phyloP scores from a whole-genome alignment of 2,888 invertebrate genomes.

The Agrochola macilenta region DNA sequence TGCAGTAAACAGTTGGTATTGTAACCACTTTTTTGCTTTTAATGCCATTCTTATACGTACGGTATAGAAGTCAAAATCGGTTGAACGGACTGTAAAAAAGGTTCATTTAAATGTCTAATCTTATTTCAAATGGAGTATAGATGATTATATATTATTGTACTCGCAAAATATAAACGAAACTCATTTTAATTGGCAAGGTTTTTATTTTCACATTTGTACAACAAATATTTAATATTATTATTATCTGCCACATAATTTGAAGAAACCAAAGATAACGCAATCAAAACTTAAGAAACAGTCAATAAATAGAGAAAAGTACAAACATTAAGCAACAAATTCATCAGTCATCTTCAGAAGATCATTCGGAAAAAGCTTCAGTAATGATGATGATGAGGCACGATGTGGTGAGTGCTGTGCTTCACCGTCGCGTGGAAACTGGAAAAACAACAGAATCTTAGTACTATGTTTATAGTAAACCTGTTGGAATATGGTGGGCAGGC shows the following conservation, averaged over 20 bases:
- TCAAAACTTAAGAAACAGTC: neutral
- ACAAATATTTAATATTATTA: conserved; percentile 10
- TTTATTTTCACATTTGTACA: conserved; percentile 26
- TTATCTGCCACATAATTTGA: neutral
- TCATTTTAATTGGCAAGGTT: neutral
- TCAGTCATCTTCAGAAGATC: conserved; percentile 14
- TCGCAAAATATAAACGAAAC: neutral
- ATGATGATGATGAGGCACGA: conserved; percentile 58
- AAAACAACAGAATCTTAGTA: conserved; percentile 21
- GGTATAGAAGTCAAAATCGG: too few relatives aligned
- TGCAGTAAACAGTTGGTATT: too few relatives aligned
- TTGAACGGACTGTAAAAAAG: too few relatives aligned
- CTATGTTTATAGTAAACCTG: neutral
- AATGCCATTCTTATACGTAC: too few relatives aligned
- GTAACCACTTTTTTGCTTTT: too few relatives aligned
- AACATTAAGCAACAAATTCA: conserved; percentile 1
- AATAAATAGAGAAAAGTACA: conserved; percentile 18
- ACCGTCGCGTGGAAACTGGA: conserved; percentile 77
- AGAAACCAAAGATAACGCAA: conserved; percentile 6
- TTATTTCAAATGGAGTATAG: too few relatives aligned
- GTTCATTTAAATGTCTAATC: too few relatives aligned
- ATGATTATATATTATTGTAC: too few relatives aligned
- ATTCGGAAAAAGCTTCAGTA: conserved; percentile 40
- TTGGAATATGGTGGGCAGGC: too few relatives aligned
- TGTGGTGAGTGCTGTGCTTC: conserved; percentile 75